Evolutionary conservation across 1,140 invertebrate genomes (phyloP), one percentile per base, ranked within the genome.

Genomic region (Lineus longissimus): DNA sequence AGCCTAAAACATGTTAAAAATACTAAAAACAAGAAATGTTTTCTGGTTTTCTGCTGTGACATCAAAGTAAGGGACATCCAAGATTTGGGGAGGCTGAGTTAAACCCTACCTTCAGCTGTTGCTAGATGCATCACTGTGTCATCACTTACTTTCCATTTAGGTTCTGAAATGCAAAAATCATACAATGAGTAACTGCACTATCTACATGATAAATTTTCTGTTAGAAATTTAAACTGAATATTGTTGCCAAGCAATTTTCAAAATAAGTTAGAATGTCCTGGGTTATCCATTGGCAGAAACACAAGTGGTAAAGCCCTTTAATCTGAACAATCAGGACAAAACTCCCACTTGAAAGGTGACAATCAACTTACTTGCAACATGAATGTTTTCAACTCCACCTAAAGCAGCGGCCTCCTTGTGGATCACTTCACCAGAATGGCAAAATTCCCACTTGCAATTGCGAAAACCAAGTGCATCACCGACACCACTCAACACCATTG

Each of bases 391-490:
- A 25, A 79, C 25, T 13, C 74, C 75, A 19, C 75, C 76, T 2
- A 78, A 36, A 15, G 61, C 23, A 56, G 65, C 22, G 1, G 75
- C 22, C 29, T 78, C 70, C 36, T 73, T 55, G 55, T 73, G 74
- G 57, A 79, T 79, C 11, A 54, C 30, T 43, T 56, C 19, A 7
- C 76, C 76, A 1, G 30, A 25, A n/a, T 68, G 43, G 63, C 71
- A 72, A 59, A 77, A 78, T 55, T 80, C 76, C 76, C 76, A 80
- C 23, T 51, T 23, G 36, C 75, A 76, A 70, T 72, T 72, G 31
- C 71, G 70, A 57, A 75, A 79, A 11, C 75, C 77, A 27, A 78
- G 33, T 1, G 74, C 76, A 72, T 79, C 77, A 27, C 77, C 77
- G 19, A 68, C 72, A 17, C 76, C 78, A 66, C 69, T 71, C 9